These are phyloP conservation scores for Lichenostomus cassidix DNA, from an alignment of 2,113 vertebrate genomes.

Conservation along the genomic window DNA sequence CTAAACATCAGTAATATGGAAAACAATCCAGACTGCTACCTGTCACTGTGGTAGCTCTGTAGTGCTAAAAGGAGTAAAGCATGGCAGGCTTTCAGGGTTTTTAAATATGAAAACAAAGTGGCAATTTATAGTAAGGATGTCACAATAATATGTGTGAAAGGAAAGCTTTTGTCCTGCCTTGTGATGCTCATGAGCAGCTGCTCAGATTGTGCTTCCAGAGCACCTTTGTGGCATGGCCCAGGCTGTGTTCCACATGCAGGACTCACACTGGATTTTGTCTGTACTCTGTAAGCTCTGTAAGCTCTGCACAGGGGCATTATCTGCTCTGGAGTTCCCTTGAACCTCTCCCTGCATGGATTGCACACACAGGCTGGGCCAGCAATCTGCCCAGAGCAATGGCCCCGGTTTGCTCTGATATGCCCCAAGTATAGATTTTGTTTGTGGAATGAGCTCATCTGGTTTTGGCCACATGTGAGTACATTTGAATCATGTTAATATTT, in stretches of 20 bases:
- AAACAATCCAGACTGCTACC: background rate
- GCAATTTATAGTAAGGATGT: background rate
- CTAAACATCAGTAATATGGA: background rate
- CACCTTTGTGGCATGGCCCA: background rate
- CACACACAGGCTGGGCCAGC: background rate
- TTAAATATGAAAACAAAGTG: background rate
- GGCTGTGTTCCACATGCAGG: background rate
- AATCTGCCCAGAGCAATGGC: background rate
- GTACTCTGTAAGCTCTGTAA: too few relatives aligned
- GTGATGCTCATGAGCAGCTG: background rate
- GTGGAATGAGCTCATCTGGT: background rate
- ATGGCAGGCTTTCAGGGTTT: background rate
- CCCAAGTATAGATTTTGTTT: background rate
- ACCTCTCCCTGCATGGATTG: background rate
- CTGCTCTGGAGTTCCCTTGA: background rate
- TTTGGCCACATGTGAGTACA: background rate
- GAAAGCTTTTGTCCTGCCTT: background rate
- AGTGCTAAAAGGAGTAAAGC: background rate
- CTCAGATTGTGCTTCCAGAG: background rate
- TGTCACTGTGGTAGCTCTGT: background rate
- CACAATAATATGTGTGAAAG: background rate
- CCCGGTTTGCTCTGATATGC: background rate
- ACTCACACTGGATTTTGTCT: rapidly evolving
- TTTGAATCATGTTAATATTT: background rate
- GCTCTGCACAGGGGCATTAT: background rate